phyloP scores from a whole-genome alignment of 2,113 vertebrate species.

The Cephalopholis sonnerati region DNA sequence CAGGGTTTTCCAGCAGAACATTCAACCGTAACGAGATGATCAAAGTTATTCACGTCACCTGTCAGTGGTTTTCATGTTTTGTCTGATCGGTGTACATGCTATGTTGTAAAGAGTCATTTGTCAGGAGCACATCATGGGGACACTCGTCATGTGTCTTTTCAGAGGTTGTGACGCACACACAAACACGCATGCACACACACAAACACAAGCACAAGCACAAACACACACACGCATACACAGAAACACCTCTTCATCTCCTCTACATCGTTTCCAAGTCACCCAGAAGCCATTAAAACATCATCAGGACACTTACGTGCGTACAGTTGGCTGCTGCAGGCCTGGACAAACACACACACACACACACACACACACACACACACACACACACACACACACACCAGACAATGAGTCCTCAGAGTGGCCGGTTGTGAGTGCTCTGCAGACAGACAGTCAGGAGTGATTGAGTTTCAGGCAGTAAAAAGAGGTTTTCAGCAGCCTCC shows the following conservation, averaged over 20 bases:
- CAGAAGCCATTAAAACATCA: conserved; percentile 49
- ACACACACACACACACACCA: not conserved
- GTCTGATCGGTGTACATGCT: no score
- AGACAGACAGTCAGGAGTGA: conserved; percentile 27
- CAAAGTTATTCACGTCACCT: no score
- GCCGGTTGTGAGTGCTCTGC: conserved; percentile 11
- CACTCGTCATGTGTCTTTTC: no score
- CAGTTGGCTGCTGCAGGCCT: conserved; percentile 24
- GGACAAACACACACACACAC: conserved; percentile 1
- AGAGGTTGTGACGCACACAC: no score
- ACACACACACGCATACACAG: not conserved
- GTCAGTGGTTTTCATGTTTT: no score
- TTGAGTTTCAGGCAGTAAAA: conserved; percentile 55
- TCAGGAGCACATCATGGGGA: no score
- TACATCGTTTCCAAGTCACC: conserved; percentile 9
- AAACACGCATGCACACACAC: conserved; percentile 3
- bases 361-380: not conserved
- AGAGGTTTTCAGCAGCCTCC: conserved; percentile 58
- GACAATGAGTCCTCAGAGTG: conserved; percentile 50
- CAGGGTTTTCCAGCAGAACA: no score
- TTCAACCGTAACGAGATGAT: no score
- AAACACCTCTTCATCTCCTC: not conserved
- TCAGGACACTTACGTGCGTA: conserved; percentile 28
- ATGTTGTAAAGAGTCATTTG: no score
- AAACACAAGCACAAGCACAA: not conserved